Evolutionary conservation across 2,113 vertebrate species (phyloP), one percentile per base, ranked within the genome.

Genomic region (Oncorhynchus gorbuscha): DNA sequence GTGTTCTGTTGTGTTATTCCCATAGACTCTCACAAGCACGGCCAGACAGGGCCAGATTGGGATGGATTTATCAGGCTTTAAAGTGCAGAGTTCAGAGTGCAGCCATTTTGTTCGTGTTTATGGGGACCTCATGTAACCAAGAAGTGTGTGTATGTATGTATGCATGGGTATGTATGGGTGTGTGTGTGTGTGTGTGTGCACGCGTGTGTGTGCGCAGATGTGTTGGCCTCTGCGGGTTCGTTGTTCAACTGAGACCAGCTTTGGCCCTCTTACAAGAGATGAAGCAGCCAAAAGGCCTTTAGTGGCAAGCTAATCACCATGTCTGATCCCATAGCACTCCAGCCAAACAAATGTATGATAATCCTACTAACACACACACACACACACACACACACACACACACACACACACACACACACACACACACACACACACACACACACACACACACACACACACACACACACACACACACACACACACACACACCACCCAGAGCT

Each of bases 401-500:
- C 71, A 78, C 64, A 59, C 62, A 69, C 71, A 77, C 69, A 62
- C 71, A 78, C 64, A 59, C 62, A 69, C 71, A 77, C 69, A 62
- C 71, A 78, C 64, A 62, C 71, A 78, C 22, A 28, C 49, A 59
- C 62, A 69, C 71, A 78, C 64, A 28, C 49, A 62, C 71, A 78
- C 22, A 28, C 49, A 59, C 62, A 69, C 71, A 78, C 64, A 28
- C 49, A 62, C 71, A 78, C 22, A 28, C 49, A 59, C 62, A 69
- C 71, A 78, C 64, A 28, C 49, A 62, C 71, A 78, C 22, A 28
- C 49, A 59, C 62, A 69, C 71, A 78, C 64, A 28, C 49, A 59
- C 62, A 69, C 71, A 77, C 69, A 62, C 71, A 78, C 64, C 71
- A 77, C 39, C 2, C 39, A 66, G 5, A 76, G 18, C 6, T 58